Evolutionary conservation across 2,888 invertebrate genomes (phyloP).

Genomic region (Drosophila anomalata): DNA sequence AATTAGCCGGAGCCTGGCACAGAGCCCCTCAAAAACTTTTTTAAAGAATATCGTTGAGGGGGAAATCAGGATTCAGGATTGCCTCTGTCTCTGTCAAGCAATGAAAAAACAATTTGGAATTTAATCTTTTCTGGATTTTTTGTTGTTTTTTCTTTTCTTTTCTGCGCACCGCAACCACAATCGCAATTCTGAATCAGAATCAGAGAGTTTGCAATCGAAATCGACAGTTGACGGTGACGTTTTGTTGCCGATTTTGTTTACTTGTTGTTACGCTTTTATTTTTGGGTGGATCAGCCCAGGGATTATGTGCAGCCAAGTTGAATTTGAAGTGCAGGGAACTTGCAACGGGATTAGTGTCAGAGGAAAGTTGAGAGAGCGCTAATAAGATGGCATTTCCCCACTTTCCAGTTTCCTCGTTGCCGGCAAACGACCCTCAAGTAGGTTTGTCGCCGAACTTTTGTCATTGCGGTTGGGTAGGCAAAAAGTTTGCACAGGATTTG

Average conservation of each 20-base stretch:
- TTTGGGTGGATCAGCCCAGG: conserved; percentile 45
- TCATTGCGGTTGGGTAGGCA: conserved; percentile 30
- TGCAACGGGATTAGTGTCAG: conserved; percentile 68
- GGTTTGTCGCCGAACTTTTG: conserved; percentile 48
- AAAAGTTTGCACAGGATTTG: conserved; percentile 69
- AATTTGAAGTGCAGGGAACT: conserved; percentile 58
- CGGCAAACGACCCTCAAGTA: conserved; percentile 7
- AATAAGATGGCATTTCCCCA: conserved; percentile 64
- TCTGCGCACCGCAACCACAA: conserved; percentile 38
- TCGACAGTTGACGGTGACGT: conserved; percentile 21
- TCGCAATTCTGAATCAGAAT: conserved; percentile 44
- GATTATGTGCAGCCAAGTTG: conserved; percentile 71
- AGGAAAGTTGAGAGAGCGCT: conserved; percentile 60
- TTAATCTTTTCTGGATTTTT: conserved; percentile 61
- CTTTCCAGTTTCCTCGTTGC: conserved; percentile 14
- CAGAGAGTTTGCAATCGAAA: conserved; percentile 22
- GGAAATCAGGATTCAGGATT: conserved; percentile 8
- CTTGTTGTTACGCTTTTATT: conserved; percentile 31
- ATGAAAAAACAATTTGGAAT: conserved; percentile 68
- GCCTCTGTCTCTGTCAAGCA: conserved; percentile 18
- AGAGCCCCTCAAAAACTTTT: conserved; percentile 2
- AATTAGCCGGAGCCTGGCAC: conserved; percentile 58
- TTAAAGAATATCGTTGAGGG: not conserved
- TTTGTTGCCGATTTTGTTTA: conserved; percentile 41
- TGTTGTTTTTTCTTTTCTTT: not conserved